Conservation (phyloP, 2,888 invertebrate species). For the Cerceris ruficornis region DNA sequence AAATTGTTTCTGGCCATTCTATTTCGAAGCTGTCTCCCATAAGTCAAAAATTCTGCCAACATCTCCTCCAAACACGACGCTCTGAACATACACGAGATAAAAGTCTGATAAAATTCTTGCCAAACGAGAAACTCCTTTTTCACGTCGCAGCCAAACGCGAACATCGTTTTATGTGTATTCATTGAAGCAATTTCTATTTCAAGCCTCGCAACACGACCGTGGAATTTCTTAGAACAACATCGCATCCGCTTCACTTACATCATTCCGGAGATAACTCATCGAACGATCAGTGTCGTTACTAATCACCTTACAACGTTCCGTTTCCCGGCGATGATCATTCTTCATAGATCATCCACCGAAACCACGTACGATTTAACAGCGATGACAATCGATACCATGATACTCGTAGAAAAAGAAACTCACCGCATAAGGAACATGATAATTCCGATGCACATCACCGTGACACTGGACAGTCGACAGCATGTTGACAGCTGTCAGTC, state of each 20-base stretch:
- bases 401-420: slow-evolving; percentile 32
- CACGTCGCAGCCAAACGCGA: background rate
- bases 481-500: slow-evolving; percentile 66
- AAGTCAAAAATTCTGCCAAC: no score
- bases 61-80: no score
- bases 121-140: slow-evolving; percentile 2
- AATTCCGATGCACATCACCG: slow-evolving; percentile 65
- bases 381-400: background rate
- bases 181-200: slow-evolving; percentile 58
- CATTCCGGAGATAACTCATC: slow-evolving; percentile 41
- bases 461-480: slow-evolving; percentile 70
- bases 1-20: no score
- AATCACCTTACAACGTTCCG: slow-evolving; percentile 15
- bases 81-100: no score
- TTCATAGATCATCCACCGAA: background rate
- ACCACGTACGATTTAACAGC: background rate
- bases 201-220: slow-evolving; percentile 45
- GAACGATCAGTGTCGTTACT: slow-evolving; percentile 5
- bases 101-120: background rate
- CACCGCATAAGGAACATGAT: slow-evolving; percentile 62
- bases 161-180: slow-evolving; percentile 30
- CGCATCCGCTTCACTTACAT: slow-evolving; percentile 53
- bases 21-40: no score
- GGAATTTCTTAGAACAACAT: slow-evolving; percentile 54
- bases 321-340: background rate